phyloP scores from a whole-genome alignment of 1,140 invertebrate species.

The Charaxes varanes region DNA sequence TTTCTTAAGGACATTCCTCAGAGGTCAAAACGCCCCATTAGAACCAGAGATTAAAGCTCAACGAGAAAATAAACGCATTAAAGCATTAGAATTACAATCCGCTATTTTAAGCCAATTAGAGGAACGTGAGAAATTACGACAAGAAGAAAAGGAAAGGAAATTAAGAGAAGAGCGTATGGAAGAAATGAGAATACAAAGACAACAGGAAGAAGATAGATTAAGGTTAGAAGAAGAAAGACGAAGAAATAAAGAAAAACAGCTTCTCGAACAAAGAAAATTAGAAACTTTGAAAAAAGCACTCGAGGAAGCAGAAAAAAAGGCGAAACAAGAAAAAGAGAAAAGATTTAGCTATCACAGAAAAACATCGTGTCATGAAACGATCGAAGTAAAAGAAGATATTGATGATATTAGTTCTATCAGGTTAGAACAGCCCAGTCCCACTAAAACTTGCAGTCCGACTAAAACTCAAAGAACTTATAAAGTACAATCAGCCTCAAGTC shows the following conservation, averaged over 20 bases:
- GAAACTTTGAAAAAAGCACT: constrained; percentile 77
- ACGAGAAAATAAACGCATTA: constrained; percentile 79
- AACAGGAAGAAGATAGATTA: constrained; percentile 78
- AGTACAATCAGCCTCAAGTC: constrained; percentile 50
- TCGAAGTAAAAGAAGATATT: constrained; percentile 8
- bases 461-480: constrained; percentile 62
- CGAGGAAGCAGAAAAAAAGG: constrained; percentile 77
- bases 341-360: constrained; percentile 52
- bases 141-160: constrained; percentile 78
- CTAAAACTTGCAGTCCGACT: constrained; percentile 47
- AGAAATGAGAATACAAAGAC: constrained; percentile 78
- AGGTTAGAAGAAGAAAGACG: constrained; percentile 76
- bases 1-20: constrained; percentile 73
- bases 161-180: constrained; percentile 79
- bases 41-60: constrained; percentile 80
- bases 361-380: constrained; percentile 27
- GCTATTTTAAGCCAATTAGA: constrained; percentile 83
- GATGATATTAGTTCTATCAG: constrained; percentile 10
- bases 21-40: constrained; percentile 83
- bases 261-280: constrained; percentile 75
- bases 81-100: constrained; percentile 82
- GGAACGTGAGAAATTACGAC: constrained; percentile 78
- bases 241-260: constrained; percentile 76
- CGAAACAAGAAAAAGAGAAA: constrained; percentile 74
- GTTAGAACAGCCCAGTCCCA: constrained; percentile 18